These are phyloP conservation scores for Ruditapes philippinarum DNA, from an alignment of 1,140 invertebrate species.

Conservation along the genomic window DNA sequence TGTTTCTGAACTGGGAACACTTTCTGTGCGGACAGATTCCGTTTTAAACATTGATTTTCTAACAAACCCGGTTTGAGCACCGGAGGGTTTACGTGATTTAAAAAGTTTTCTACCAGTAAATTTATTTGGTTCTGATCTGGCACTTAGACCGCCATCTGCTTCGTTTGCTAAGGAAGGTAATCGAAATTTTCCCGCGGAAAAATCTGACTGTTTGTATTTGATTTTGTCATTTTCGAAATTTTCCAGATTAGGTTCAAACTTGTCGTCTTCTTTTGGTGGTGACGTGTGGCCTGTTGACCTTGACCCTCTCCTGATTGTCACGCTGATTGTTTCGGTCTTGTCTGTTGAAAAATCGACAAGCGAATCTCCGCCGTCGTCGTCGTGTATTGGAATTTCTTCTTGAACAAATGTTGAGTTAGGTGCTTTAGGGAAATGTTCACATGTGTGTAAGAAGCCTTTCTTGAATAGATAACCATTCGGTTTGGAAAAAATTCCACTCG, in stretches of 20 bases:
- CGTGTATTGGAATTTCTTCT: neutral
- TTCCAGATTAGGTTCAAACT: slow-evolving; percentile 32
- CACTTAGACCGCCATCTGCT: neutral
- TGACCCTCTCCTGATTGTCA: slow-evolving; percentile 40
- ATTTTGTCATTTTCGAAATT: neutral
- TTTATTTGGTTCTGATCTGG: neutral
- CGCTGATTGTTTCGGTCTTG: slow-evolving; percentile 31
- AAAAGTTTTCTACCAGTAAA: neutral
- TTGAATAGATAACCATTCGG: slow-evolving; percentile 50
- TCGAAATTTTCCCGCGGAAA: neutral
- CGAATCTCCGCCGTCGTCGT: neutral
- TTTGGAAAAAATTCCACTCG: slow-evolving; percentile 36
- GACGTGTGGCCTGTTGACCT: slow-evolving; percentile 24
- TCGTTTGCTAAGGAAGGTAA: neutral
- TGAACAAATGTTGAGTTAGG: slow-evolving; percentile 54
- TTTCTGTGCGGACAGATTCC: neutral
- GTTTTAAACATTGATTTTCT: neutral
- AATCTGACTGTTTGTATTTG: neutral
- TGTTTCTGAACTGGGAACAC: neutral
- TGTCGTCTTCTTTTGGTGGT: slow-evolving; percentile 19
- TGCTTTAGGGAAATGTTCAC: slow-evolving; percentile 60
- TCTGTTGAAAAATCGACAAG: neutral
- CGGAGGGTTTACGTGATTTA: neutral
- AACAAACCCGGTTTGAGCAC: neutral
- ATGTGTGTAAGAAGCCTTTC: slow-evolving; percentile 47